Evolutionary conservation across 2,113 vertebrate species (phyloP).

Genomic region (Lepus americanus): DNA sequence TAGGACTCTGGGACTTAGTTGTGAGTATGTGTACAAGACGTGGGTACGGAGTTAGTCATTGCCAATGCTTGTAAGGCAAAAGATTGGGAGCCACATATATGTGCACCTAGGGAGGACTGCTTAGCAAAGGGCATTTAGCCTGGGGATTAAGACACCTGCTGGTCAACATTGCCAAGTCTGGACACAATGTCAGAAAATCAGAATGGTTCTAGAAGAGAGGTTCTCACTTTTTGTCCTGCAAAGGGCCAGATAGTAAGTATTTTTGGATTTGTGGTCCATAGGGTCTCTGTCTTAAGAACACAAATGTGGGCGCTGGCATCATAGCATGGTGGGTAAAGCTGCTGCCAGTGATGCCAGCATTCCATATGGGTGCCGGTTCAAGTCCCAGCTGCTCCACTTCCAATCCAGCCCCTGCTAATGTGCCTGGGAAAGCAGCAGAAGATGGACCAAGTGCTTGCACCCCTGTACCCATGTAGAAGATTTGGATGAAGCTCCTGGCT

Average conservation of each 20-base stretch:
- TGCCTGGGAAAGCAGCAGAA: too few species aligned
- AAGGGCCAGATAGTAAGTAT: background rate
- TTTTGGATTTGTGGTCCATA: background rate
- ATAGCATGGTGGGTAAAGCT: too few species aligned
- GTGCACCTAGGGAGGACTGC: background rate
- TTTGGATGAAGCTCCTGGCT: too few species aligned
- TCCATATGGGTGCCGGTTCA: too few species aligned
- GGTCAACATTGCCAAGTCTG: background rate
- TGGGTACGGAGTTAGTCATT: background rate
- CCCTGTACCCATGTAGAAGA: too few species aligned
- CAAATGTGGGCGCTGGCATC: background rate
- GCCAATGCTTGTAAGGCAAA: background rate
- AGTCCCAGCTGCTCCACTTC: too few species aligned
- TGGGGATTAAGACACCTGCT: too few species aligned
- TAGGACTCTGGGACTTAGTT: background rate
- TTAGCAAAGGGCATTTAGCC: too few species aligned
- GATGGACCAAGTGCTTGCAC: too few species aligned
- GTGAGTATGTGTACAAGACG: background rate
- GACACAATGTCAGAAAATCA: background rate
- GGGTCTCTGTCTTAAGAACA: background rate
- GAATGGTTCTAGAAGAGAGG: background rate
- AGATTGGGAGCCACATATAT: background rate
- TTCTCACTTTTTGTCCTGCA: background rate
- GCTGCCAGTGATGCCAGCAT: too few species aligned
- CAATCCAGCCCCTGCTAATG: too few species aligned